Evolutionary conservation across 2,888 invertebrate genomes (phyloP), one percentile per base, ranked within the genome.

Genomic region (Eumerus sabulonum): DNA sequence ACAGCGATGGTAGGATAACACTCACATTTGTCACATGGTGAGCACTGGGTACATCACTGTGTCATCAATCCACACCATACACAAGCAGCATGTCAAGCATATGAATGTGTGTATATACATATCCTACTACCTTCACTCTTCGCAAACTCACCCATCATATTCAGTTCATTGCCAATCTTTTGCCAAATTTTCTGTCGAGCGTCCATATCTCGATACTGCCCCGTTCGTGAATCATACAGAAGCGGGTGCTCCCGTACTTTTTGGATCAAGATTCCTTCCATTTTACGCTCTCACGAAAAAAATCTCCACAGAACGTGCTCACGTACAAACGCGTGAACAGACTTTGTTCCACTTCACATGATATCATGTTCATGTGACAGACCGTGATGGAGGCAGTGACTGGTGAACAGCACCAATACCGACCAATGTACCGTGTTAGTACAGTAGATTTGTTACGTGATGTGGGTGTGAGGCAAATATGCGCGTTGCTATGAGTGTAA

Each of bases 81-180:
- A n/a, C n/a, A n/a, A n/a, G 27, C 27, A 27, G 27, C 7, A 27
- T 27, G 3, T n/a, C n/a, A n/a, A 27, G 3, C 27, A 27, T 27
- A 27, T 27, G 7, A 27, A 27, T 7, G 7, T 27, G 3, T 7
- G 7, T 27, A 27, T 27, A 2, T 27, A 27, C 7, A 7, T 27
- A n/a, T n/a, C n/a, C n/a, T n/a, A n/a, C n/a, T n/a, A n/a, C n/a
- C n/a, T n/a, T n/a, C n/a, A n/a, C n/a, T n/a, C n/a, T n/a, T n/a
- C n/a, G n/a, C 12, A 11, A 16, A 45, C 60, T 63, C 38, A 71
- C 71, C 56, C 51, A 36, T 63, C 1, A 71, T 14, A 51, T 63
- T 56, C n/a, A 71, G 44, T 45, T 71, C 63, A 13, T 57, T 71
- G 35, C 71, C 71, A 19, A 71, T 71, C 57, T 71, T 71, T 9